These are phyloP conservation scores for Pseudococcus jackbeardsleyi DNA, from an alignment of 2,888 invertebrate species.

Conservation along the genomic window DNA sequence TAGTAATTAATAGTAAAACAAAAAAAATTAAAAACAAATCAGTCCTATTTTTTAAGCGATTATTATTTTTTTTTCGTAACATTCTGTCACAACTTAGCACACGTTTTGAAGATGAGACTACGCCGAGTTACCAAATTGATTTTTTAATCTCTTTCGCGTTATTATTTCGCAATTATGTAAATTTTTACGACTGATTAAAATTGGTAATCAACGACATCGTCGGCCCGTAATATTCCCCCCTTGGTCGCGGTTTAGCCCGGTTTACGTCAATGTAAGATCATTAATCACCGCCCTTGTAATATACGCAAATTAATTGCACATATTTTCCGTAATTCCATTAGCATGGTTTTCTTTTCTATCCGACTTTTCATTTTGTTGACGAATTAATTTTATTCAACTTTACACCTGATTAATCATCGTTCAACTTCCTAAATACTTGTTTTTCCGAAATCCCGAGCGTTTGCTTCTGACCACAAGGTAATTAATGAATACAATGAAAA, in stretches of 20 bases:
- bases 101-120: neutral
- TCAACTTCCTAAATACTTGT: slow-evolving; percentile 35
- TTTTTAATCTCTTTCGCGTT: slow-evolving; percentile 41
- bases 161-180: slow-evolving; percentile 51
- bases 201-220: slow-evolving; percentile 47
- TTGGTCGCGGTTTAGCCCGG: slow-evolving; percentile 37
- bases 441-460: slow-evolving; percentile 33
- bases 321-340: slow-evolving; percentile 53
- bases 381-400: slow-evolving; percentile 52
- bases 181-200: slow-evolving; percentile 54
- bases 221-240: slow-evolving; percentile 1
- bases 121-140: neutral
- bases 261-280: slow-evolving; percentile 38
- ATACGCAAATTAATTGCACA: slow-evolving; percentile 52
- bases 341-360: slow-evolving; percentile 43
- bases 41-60: slow-evolving; percentile 5
- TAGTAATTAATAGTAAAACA: neutral
- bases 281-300: slow-evolving; percentile 50
- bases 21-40: neutral
- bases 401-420: slow-evolving; percentile 54
- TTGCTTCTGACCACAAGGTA: slow-evolving; percentile 28
- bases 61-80: slow-evolving; percentile 12
- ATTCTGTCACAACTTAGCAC: slow-evolving; percentile 19
- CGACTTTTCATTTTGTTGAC: slow-evolving; percentile 52
- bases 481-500: slow-evolving; percentile 38